Evolutionary conservation across 2,113 vertebrate genomes (phyloP), one percentile per base, ranked within the genome.

Genomic region (Brachirus orientalis): DNA sequence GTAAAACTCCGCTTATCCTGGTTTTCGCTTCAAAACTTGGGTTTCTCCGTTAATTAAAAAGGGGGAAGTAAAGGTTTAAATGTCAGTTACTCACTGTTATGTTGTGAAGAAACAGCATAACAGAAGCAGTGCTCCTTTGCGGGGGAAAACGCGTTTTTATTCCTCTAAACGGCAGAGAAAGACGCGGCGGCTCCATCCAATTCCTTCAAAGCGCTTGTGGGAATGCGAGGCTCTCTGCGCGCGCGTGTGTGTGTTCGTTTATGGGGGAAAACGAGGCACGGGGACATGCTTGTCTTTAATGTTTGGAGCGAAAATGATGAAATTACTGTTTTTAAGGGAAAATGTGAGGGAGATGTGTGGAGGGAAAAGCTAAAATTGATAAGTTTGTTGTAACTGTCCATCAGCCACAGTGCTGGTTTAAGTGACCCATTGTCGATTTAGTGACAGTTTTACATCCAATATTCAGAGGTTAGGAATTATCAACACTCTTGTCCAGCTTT

Each of bases 161-260:
- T 75, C 77, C 75, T 69, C 20, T 47, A 56, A 69, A 13, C 20
- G 16, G 41, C n/a, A 33, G 61, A 65, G 50, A n/a, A n/a, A 79
- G 72, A 67, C 51, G 70, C 67, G 36, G 47, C 52, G 28, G 80
- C 79, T 77, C 35, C 83, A 61, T 83, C 59, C 74, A 65, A 11
- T 69, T 75, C 69, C 48, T 79, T 71, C 50, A 68, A 72, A 65
- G 84, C 74, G 78, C 72, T 78, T 63, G 63, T 79, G 75, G 69
- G 76, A 84, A 82, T 75, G 80, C 19, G 74, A 58, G 48, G 73
- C 63, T 75, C 64, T 59, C 46, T 18, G 19, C 13, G 57, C 28
- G 63, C 28, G 61, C 19, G 10, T 14, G 10, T 63, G 69, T 35
- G 74, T 54, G 35, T 20, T 40, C 56, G 50, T 77, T 71, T 76